Conservation (phyloP, 35 echinoderm and acorn worm genomes). For the Lytechinus pictus region DNA sequence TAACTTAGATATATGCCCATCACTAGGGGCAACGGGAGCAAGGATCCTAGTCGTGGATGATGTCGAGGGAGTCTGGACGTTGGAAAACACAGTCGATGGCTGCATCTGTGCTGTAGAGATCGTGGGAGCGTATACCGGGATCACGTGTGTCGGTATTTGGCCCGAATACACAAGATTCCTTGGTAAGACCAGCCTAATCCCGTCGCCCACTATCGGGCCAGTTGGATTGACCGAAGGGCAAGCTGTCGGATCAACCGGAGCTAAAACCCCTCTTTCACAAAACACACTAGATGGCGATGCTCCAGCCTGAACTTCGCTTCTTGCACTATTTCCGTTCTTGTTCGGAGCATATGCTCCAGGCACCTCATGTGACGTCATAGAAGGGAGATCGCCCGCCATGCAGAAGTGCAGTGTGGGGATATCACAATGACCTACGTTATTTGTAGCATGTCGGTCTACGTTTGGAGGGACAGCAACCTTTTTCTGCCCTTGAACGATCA, state of each 20-base stretch:
- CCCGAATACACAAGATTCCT: slow-evolving; percentile 63
- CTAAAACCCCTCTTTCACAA: neutral
- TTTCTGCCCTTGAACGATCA: slow-evolving; percentile 4
- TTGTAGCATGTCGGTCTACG: neutral
- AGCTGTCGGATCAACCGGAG: neutral
- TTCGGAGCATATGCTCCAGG: neutral
- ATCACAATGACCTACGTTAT: neutral
- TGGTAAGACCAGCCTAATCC: slow-evolving; percentile 70
- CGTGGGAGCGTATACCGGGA: slow-evolving; percentile 66
- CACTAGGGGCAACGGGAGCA: neutral
- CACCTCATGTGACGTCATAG: neutral
- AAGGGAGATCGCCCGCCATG: neutral
- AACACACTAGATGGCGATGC: neutral
- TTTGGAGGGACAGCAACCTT: neutral
- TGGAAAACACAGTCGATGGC: neutral
- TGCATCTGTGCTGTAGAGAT: neutral
- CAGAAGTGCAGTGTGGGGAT: neutral
- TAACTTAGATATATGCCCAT: slow-evolving; percentile 5
- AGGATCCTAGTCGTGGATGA: neutral
- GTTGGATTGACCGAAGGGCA: slow-evolving; percentile 21
- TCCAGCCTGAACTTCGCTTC: neutral
- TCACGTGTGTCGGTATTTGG: slow-evolving; percentile 81
- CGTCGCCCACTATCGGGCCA: slow-evolving; percentile 18
- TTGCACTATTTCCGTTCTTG: neutral
- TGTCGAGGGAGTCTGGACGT: neutral